A percentile compares a stretch with the other conserved stretches of the same genome.
phyloP scores from a whole-genome alignment of 2,888 invertebrate genomes.

The Gandaritis pyraliata region DNA sequence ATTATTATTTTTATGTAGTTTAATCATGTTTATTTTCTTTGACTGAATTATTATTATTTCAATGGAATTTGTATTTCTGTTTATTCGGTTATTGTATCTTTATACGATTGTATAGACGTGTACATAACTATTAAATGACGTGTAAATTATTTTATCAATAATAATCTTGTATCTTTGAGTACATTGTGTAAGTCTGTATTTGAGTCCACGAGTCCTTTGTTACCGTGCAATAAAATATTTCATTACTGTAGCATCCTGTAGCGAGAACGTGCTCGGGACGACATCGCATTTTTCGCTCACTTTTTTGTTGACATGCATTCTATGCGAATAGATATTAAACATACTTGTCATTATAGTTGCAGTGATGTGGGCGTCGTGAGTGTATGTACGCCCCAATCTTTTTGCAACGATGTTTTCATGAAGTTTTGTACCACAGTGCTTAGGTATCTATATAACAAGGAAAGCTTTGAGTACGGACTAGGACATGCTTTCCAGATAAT shows the following conservation, averaged over 20 bases:
- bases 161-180: no score
- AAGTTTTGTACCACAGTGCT: slow-evolving; percentile 22
- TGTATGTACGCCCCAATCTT: slow-evolving; percentile 27
- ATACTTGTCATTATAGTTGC: slow-evolving; percentile 38
- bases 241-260: slow-evolving; percentile 69
- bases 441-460: neutral
- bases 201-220: slow-evolving; percentile 64
- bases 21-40: no score
- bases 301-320: slow-evolving; percentile 39
- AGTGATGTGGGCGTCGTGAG: slow-evolving; percentile 28
- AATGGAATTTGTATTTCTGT: no score
- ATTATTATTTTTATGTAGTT: no score
- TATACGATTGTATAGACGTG: no score
- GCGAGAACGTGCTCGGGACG: slow-evolving; percentile 32
- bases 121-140: no score
- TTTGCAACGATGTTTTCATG: slow-evolving; percentile 20
- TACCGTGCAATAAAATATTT: slow-evolving; percentile 75
- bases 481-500: neutral
- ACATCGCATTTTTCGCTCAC: slow-evolving; percentile 31
- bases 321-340: slow-evolving; percentile 39
- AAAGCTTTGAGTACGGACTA: neutral
- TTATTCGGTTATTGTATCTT: no score
- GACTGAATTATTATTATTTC: no score
- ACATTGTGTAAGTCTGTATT: slow-evolving; percentile 67
- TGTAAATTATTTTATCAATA: no score